Evolutionary conservation across 2,113 vertebrate species (phyloP), one percentile per base, ranked within the genome.

Genomic region (Symphodus melops): DNA sequence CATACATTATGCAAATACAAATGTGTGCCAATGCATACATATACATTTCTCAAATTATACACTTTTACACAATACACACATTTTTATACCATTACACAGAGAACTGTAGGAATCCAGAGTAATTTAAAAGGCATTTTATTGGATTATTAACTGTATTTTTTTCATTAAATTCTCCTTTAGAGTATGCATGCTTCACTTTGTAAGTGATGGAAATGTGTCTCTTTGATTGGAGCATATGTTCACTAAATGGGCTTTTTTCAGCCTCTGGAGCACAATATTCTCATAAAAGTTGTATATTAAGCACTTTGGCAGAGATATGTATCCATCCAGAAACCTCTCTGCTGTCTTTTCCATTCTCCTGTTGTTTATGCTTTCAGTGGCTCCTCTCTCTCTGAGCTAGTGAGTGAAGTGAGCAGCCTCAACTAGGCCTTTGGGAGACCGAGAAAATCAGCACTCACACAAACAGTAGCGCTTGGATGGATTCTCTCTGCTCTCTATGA

Each of bases 1-100:
- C 79, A 88, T 86, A 69, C 72, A 90, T 89, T 89, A 93, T 88
- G 82, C 59, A 90, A 72, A 90, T 86, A 16, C 28, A 58, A 49
- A 41, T 44, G 11, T 54, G 59, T 78, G 21, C 70, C 42, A 73
- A 65, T 75, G 75, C 79, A 58, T 53, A 59, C 33, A 13, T 63
- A 57, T 58, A 72, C 52, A 59, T 68, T 58, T 68, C 66, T 42
- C 42, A 72, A 3, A 1, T 46, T 46, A 41, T 57, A 13, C 56
- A 42, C 56, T 20, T 6, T 9, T 28, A 33, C 8, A 57, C 13
- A 79, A 51, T 70, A n/a, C 33, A 70, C 23, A 48, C 9, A 55
- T 37, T 1, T 52, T 8, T 28, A 58, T 39, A 8, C 5, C 16
- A 66, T n/a, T 77, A 16, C 17, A 44, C 3, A 33, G 37, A 33